Conservation (phyloP, 2,797 vertebrate species). For the Pteropus rufus region DNA sequence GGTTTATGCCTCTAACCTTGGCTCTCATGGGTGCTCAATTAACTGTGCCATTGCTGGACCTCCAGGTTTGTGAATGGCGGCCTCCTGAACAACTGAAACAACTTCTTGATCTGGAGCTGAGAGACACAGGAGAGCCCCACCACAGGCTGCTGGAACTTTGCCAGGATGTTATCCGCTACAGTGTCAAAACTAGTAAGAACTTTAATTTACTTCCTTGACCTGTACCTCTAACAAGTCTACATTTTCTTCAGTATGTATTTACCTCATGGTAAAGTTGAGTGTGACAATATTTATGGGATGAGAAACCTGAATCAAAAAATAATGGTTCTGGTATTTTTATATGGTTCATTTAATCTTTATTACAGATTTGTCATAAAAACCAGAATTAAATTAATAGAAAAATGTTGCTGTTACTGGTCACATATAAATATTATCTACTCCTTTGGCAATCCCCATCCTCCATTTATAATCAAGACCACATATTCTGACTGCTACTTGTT, state of each 20-base stretch:
- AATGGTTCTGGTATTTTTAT: not conserved
- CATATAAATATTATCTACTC: not conserved
- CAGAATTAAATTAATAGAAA: not conserved
- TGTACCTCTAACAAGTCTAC: not conserved
- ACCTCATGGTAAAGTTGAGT: not conserved
- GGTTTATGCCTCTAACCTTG: too few relatives aligned
- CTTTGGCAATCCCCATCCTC: not conserved
- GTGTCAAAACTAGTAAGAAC: slow-evolving; percentile 89
- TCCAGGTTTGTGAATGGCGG: slow-evolving; percentile 90
- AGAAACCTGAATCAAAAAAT: not conserved
- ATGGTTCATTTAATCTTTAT: not conserved
- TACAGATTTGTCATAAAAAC: not conserved
- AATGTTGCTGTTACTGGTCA: not conserved
- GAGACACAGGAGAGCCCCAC: slow-evolving; percentile 85
- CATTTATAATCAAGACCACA: not conserved
- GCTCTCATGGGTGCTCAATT: not conserved
- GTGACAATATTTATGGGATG: not conserved
- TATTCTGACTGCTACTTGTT: not conserved
- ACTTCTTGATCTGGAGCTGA: slow-evolving; percentile 88
- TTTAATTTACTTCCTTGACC: not conserved
- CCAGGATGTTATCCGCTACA: slow-evolving; percentile 88
- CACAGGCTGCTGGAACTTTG: slow-evolving; percentile 86
- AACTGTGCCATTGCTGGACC: not conserved
- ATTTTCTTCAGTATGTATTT: not conserved
- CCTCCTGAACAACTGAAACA: slow-evolving; percentile 85